A percentile compares a stretch with the other conserved stretches of the same genome.
Conservation (phyloP, 2,113 vertebrate species). For the Chunga burmeisteri region DNA sequence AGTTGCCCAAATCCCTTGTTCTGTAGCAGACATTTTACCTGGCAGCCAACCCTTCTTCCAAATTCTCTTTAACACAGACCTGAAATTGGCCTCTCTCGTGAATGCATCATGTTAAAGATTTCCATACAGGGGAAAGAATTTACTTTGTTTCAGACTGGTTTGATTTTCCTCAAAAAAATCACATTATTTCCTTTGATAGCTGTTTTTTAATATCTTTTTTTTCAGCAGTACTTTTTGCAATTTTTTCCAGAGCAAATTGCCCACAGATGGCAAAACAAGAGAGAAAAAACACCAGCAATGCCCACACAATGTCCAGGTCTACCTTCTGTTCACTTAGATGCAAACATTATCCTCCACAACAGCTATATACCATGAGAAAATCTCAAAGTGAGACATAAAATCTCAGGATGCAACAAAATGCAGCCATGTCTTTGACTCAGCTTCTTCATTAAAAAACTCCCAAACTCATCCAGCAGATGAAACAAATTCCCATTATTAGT, state of each 20-base stretch:
- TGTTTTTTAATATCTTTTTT: neutral
- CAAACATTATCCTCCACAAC: neutral
- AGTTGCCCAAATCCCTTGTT: neutral
- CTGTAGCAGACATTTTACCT: neutral
- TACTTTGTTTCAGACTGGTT: neutral
- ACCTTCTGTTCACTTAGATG: neutral
- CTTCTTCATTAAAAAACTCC: neutral
- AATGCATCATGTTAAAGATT: neutral
- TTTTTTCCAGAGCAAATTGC: neutral
- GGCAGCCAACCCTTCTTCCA: neutral
- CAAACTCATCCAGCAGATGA: neutral
- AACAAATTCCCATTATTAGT: neutral
- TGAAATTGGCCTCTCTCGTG: neutral
- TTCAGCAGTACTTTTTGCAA: neutral
- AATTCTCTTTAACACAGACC: neutral
- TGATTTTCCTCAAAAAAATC: neutral
- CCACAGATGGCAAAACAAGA: neutral
- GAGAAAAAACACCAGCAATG: neutral
- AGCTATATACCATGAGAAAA: fast-evolving
- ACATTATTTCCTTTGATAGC: neutral
- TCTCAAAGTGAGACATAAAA: neutral
- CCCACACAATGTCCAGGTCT: neutral
- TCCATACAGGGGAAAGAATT: neutral
- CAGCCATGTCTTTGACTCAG: neutral
- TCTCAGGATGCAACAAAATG: neutral